Base-by-base conservation (phyloP, 2,113 vertebrate genomes). In the Albula glossodonta region DNA sequence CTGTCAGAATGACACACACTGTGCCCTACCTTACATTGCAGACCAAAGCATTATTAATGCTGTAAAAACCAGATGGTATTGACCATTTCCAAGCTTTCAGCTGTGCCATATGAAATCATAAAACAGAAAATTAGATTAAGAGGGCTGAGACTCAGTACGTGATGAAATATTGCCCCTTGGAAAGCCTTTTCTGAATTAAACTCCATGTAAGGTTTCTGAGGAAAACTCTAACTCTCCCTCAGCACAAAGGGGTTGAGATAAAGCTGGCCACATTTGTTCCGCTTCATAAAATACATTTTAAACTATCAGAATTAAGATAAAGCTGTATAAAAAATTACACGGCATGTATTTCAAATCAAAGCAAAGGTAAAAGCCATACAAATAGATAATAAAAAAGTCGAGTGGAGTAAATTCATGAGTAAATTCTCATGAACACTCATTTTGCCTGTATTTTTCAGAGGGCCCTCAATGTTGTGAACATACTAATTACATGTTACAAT, bases 71-170 rank as follows among this genome's bases (percentile, higher is more conserved):
- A 84, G 74, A 84, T 19, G 77, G 74, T 48, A 79, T 84, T 79
- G 52, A 85, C 11, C 49, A 15, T 19, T 78, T 84, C 15, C 51
- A 52, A 25, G 66, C 50, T 56, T 25, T 51, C 13, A 84, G 51
- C 66, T 41, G 41, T 51, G 4, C 50, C 48, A 50, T 50, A 50
- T 51, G 3, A 66, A 51, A 74, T 19, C 48, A 77, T 78, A 5
- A 51, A 77, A 52, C 63, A 52, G 12, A 60, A 77, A 56, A 84
- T 84, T 50, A 31, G 25, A 84, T 84, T 52, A 77, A 77, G 66
- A 11, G 83, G n/a, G n/a, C 19, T 70, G n/a, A 51, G 22, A 25
- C 48, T 50, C 50, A 51, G 74, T 70, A 49, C 52, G 77, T 56
- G 51, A 60, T 84, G 31, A 79, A 79, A 77, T 57, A 41, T 25